phyloP scores from a whole-genome alignment of 2,113 vertebrate species.

The Tretioscincus oriximinensis region DNA sequence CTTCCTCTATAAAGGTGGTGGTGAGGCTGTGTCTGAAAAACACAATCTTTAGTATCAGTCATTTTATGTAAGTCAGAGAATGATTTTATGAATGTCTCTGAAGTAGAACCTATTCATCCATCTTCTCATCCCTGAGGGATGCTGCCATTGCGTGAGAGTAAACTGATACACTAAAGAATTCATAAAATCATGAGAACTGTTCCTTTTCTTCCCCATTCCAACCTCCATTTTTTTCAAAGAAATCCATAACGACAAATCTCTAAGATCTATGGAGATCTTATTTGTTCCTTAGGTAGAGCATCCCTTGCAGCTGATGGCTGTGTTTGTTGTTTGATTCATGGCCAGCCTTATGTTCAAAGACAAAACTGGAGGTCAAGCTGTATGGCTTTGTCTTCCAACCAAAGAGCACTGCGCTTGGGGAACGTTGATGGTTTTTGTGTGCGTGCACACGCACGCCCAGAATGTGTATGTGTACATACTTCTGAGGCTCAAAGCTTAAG shows the following conservation, averaged over 20 bases:
- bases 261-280: not conserved
- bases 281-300: not conserved
- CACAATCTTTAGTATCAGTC: not conserved
- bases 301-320: not conserved
- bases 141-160: no score
- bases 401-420: not conserved
- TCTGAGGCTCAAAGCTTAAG: slow-evolving; percentile 58
- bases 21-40: not conserved
- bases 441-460: slow-evolving; percentile 29
- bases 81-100: no score
- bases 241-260: not conserved
- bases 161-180: no score
- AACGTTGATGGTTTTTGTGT: slow-evolving; percentile 42
- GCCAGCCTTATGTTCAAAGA: not conserved
- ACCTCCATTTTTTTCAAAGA: no score
- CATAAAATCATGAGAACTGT: no score
- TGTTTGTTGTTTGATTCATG: not conserved
- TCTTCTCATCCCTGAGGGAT: no score
- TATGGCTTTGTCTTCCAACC: not conserved
- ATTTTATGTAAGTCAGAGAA: not conserved
- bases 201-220: no score
- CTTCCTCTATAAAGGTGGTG: not conserved
- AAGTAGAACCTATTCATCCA: no score
- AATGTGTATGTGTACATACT: slow-evolving; percentile 42
- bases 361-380: slow-evolving; percentile 12